Evolutionary conservation across 1,140 invertebrate genomes (phyloP).

Genomic region (Drosophila ficusphila): DNA sequence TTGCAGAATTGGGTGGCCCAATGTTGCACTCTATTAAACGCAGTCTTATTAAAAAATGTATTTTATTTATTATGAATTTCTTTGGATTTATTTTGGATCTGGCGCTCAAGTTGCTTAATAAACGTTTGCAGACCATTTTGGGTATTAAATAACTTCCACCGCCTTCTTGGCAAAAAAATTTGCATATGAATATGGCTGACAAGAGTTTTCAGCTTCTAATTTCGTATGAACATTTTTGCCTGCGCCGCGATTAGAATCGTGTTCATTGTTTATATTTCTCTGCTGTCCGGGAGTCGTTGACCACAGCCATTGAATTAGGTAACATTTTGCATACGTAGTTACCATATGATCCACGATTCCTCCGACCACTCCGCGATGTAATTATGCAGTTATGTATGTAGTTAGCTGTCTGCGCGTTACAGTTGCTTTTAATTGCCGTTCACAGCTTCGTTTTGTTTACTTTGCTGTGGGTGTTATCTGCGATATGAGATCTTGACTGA

Average conservation of each 20-base stretch:
- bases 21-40: no score
- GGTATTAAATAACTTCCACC: slow-evolving; percentile 38
- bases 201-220: slow-evolving; percentile 71
- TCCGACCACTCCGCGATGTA: no score
- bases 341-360: slow-evolving; percentile 8
- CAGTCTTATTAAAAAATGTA: no score
- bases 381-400: slow-evolving; percentile 33
- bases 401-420: slow-evolving; percentile 25
- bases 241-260: slow-evolving; percentile 70
- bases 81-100: no score
- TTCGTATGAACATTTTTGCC: slow-evolving; percentile 77
- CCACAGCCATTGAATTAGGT: slow-evolving; percentile 41
- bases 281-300: slow-evolving; percentile 28
- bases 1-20: no score
- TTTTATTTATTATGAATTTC: no score
- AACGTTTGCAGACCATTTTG: slow-evolving; percentile 65
- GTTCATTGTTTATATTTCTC: slow-evolving; percentile 55
- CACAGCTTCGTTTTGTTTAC: slow-evolving; percentile 30
- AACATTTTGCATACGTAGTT: slow-evolving; percentile 43
- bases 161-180: slow-evolving; percentile 30
- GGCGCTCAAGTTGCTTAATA: slow-evolving; percentile 61
- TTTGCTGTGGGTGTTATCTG: slow-evolving; percentile 53
- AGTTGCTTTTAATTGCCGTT: slow-evolving; percentile 49
- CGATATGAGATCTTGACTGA: slow-evolving; percentile 22
- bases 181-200: slow-evolving; percentile 71